A percentile compares a stretch with the other conserved stretches of the same genome.
phyloP scores from a whole-genome alignment of 2,797 vertebrate genomes.

The Vipera latastei region DNA sequence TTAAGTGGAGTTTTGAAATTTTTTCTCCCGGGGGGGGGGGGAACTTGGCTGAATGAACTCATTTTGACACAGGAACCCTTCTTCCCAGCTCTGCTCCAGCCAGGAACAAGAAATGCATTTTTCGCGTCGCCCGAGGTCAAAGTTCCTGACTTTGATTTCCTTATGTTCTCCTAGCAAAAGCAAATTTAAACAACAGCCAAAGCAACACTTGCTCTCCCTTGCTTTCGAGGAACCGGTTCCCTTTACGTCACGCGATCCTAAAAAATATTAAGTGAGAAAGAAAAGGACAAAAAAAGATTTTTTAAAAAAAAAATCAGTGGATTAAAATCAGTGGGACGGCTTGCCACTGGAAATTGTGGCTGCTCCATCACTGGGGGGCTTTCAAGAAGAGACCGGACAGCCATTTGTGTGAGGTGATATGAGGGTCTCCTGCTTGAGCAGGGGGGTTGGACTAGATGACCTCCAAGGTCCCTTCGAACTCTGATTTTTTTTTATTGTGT shows the following conservation, averaged over 20 bases:
- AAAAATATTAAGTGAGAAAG: neutral
- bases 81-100: neutral
- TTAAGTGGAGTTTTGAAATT: neutral
- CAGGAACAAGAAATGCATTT: rapidly evolving
- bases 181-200: neutral
- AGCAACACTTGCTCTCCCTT: neutral
- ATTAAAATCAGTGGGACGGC: no score
- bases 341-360: no score
- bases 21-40: neutral
- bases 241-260: neutral
- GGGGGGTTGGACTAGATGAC: no score
- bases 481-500: no score
- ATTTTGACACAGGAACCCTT: neutral
- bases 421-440: no score
- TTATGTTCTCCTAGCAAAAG: neutral
- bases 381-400: no score
- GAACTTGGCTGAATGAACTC: neutral
- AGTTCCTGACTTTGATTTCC: neutral
- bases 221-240: neutral
- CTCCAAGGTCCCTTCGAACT: no score
- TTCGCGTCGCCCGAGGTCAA: neutral
- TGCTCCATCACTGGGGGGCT: no score
- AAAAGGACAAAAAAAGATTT: no score
- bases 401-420: no score
- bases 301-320: no score